Evolutionary conservation across 30 jellyfish, hydroid and myxozoan species (phyloP).

Genomic region (Rhopilema esculentum): DNA sequence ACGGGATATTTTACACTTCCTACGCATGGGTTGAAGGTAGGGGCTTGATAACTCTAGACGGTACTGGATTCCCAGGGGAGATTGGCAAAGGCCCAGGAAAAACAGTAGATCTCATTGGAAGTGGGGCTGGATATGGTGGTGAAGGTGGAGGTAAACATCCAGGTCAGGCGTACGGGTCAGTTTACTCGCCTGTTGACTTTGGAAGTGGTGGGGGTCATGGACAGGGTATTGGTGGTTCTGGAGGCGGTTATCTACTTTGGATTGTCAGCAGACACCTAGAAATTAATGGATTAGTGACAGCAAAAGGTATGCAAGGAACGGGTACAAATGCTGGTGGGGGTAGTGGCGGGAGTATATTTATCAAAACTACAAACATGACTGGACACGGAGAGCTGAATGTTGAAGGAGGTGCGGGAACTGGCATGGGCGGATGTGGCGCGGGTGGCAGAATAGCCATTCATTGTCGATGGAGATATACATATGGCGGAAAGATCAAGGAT

Average conservation of each 20-base stretch:
- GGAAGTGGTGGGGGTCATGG: slow-evolving; percentile 83
- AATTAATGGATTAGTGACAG: slow-evolving; percentile 55
- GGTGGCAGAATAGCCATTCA: slow-evolving; percentile 78
- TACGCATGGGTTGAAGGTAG: slow-evolving; percentile 52
- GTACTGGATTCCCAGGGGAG: slow-evolving; percentile 57
- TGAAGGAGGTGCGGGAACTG: slow-evolving; percentile 66
- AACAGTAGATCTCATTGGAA: slow-evolving; percentile 38
- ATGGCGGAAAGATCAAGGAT: slow-evolving; percentile 65
- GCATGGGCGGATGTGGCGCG: slow-evolving; percentile 80
- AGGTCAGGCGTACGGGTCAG: slow-evolving; percentile 72
- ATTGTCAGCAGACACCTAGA: slow-evolving; percentile 49
- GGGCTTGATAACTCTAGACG: slow-evolving; percentile 53
- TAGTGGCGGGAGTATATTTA: slow-evolving; percentile 75
- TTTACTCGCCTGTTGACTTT: slow-evolving; percentile 52
- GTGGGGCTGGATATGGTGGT: slow-evolving; percentile 79
- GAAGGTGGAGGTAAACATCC: slow-evolving; percentile 60
- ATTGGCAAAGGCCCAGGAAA: slow-evolving; percentile 52
- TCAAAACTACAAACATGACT: slow-evolving; percentile 68
- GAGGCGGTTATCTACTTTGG: slow-evolving; percentile 64
- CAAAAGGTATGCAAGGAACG: slow-evolving; percentile 44
- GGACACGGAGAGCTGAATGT: slow-evolving; percentile 77
- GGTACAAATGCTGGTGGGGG: slow-evolving; percentile 80
- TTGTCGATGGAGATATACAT: slow-evolving; percentile 71
- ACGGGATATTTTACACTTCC: slow-evolving; percentile 58
- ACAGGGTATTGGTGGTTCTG: slow-evolving; percentile 68